phyloP scores from a whole-genome alignment of 2,888 invertebrate species.

The Pristionchus maxplancki region DNA sequence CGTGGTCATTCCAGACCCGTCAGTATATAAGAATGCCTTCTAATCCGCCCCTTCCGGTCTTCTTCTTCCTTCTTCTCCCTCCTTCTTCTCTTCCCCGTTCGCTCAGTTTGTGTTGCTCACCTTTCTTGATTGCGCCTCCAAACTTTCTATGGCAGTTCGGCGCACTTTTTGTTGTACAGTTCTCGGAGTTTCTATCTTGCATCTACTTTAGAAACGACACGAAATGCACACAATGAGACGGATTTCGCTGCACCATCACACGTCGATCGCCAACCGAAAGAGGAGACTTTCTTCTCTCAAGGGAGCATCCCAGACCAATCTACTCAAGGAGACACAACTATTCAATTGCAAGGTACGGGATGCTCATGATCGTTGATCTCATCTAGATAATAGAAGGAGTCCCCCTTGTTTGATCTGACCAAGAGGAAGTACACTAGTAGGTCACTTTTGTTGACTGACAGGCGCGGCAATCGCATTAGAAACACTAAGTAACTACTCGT shows the following conservation, averaged over 20 bases:
- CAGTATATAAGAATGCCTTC: slow-evolving; percentile 3
- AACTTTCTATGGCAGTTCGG: not conserved
- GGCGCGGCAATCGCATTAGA: slow-evolving; percentile 26
- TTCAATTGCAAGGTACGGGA: slow-evolving; percentile 48
- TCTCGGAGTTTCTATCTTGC: not conserved
- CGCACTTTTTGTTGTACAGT: not conserved
- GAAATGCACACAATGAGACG: slow-evolving; percentile 32
- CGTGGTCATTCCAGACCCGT: slow-evolving; percentile 19
- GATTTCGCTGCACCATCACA: slow-evolving; percentile 37
- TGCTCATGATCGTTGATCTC: not conserved
- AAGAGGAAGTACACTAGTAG: not conserved
- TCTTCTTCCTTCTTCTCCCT: not conserved
- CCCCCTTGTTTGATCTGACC: not conserved
- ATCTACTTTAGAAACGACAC: not conserved
- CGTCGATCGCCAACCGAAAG: slow-evolving; percentile 42
- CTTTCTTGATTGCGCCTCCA: not conserved
- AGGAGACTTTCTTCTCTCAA: slow-evolving; percentile 43
- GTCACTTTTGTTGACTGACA: not conserved
- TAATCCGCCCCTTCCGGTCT: slow-evolving; percentile 38
- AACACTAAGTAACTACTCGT: not conserved
- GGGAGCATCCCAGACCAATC: not conserved
- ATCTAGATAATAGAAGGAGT: not conserved
- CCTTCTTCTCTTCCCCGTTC: not conserved
- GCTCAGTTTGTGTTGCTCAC: slow-evolving; percentile 10
- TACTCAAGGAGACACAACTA: slow-evolving; percentile 3